phyloP scores from a whole-genome alignment of 2,113 vertebrate species.

The Benitochromis conjunctus region DNA sequence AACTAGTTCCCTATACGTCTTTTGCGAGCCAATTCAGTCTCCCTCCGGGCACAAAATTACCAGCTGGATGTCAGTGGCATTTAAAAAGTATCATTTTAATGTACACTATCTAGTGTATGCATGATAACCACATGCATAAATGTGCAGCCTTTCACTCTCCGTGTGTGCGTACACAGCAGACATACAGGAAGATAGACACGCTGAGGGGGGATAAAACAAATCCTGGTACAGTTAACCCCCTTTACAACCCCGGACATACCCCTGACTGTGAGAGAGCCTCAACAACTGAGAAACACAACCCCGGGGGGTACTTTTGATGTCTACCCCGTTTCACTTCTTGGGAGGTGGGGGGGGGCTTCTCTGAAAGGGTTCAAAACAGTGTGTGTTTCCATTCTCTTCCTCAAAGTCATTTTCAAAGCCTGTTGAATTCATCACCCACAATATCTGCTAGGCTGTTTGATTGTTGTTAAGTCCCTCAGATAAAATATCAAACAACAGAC shows the following conservation, averaged over 20 bases:
- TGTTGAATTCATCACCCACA: constrained; percentile 56
- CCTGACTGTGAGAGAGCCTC: constrained; percentile 61
- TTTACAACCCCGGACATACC: constrained; percentile 60
- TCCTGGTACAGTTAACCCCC: constrained; percentile 68
- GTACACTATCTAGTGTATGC: not conserved
- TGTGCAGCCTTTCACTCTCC: not conserved
- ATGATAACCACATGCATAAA: not conserved
- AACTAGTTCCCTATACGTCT: not conserved
- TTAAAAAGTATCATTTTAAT: not conserved
- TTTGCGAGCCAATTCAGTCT: not conserved
- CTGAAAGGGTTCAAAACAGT: constrained; percentile 54
- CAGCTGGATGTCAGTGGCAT: not conserved
- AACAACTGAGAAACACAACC: constrained; percentile 59
- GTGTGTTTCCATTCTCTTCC: constrained; percentile 49
- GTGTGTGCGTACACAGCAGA: not conserved
- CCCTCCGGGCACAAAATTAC: not conserved
- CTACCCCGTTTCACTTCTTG: constrained; percentile 49
- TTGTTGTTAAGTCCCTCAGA: constrained; percentile 65
- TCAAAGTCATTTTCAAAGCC: constrained; percentile 63
- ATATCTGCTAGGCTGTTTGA: constrained; percentile 60
- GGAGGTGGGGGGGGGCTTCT: constrained; percentile 27
- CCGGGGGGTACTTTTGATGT: constrained; percentile 66
- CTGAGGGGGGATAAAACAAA: constrained; percentile 52
- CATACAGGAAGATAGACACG: constrained; percentile 8
- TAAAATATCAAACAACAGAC: constrained; percentile 69